phyloP scores from a whole-genome alignment of 2,888 invertebrate species.

The Chironomus riparius region DNA sequence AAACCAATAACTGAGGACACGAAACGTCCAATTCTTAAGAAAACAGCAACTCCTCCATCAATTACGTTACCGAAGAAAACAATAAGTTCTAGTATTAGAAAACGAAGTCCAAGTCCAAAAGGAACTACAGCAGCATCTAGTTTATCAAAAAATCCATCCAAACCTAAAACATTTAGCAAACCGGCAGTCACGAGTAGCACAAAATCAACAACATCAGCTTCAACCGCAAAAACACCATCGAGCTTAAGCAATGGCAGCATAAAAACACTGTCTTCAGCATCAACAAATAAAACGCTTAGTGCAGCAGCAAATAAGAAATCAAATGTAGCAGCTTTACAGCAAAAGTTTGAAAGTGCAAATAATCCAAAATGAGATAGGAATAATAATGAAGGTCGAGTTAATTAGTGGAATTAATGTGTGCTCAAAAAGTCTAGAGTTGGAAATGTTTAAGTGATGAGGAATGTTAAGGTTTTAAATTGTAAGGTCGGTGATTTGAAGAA shows the following conservation, averaged over 20 bases:
- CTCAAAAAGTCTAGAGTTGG: neutral
- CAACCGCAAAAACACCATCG: constrained; percentile 25
- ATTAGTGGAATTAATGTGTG: neutral
- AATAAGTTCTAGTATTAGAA: constrained; percentile 27
- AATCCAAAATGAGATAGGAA: neutral
- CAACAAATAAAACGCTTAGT: constrained; percentile 27
- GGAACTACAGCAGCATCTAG: neutral
- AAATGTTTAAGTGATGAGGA: neutral
- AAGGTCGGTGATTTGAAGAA: too few species aligned
- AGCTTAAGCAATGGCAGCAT: constrained; percentile 27
- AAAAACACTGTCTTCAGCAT: neutral
- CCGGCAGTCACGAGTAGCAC: constrained; percentile 29
- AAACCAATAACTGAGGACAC: constrained; percentile 4
- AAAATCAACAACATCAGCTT: constrained; percentile 28
- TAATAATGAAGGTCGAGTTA: neutral
- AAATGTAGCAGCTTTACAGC: constrained; percentile 67
- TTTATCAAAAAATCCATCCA: neutral
- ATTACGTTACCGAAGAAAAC: constrained; percentile 29
- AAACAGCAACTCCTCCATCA: constrained; percentile 29
- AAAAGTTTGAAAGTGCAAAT: constrained; percentile 59
- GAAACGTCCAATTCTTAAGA: constrained; percentile 7
- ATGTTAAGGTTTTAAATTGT: too few species aligned
- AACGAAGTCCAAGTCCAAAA: constrained; percentile 31
- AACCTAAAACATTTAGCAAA: constrained; percentile 19
- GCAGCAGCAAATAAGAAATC: constrained; percentile 48